Conservation (phyloP, 1,140 invertebrate genomes). For the Procambarus clarkii region DNA sequence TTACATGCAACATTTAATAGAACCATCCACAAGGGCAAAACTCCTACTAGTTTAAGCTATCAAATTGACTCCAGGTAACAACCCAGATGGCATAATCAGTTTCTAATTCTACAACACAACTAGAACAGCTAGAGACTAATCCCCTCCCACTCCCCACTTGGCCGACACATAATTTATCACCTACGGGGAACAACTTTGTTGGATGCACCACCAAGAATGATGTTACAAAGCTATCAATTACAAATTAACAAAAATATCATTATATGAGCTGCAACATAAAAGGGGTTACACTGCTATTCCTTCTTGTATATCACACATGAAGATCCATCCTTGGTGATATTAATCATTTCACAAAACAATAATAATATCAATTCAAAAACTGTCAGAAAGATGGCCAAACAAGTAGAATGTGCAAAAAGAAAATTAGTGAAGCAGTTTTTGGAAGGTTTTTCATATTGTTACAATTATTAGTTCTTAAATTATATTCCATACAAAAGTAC, state of each 20-base stretch:
- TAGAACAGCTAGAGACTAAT: slow-evolving; percentile 56
- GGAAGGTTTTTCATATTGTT: neutral
- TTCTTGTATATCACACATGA: neutral
- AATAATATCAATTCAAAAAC: neutral
- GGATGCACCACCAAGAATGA: neutral
- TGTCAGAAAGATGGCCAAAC: neutral
- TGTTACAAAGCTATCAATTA: neutral
- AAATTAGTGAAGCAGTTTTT: neutral
- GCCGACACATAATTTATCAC: slow-evolving; percentile 14
- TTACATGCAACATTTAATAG: slow-evolving; percentile 57
- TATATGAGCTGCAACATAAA: neutral
- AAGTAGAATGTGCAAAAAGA: slow-evolving; percentile 4
- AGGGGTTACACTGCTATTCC: neutral
- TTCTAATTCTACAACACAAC: slow-evolving; percentile 66
- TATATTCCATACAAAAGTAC: slow-evolving; percentile 2
- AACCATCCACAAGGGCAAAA: slow-evolving; percentile 69
- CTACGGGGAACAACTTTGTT: neutral
- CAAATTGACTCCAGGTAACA: slow-evolving; percentile 11
- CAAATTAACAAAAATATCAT: neutral
- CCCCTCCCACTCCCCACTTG: slow-evolving; percentile 54
- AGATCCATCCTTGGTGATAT: neutral
- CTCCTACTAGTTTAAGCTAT: slow-evolving; percentile 40
- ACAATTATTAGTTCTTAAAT: neutral
- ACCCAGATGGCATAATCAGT: slow-evolving; percentile 42
- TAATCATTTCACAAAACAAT: neutral